Conservation (phyloP, 2,113 vertebrate genomes). For the Oncorhynchus mykiss region DNA sequence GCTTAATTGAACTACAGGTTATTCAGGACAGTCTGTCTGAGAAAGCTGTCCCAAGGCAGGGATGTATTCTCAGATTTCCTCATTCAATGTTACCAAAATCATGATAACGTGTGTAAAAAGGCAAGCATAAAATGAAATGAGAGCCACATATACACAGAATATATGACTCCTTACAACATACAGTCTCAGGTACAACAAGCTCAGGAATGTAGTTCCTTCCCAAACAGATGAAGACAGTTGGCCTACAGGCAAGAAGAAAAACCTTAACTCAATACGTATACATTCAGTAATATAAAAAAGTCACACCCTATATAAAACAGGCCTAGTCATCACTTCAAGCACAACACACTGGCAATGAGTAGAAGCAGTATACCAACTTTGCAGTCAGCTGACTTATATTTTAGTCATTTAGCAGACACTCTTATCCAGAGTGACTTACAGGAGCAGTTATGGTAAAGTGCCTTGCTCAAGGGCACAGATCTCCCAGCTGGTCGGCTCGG, state of each 20-base stretch:
- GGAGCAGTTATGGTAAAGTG: too few relatives aligned
- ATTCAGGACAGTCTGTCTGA: not conserved
- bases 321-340: not conserved
- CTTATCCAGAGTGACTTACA: too few relatives aligned
- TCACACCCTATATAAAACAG: conserved; percentile 33
- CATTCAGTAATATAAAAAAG: conserved; percentile 53
- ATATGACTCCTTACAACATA: not conserved
- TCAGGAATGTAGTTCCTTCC: conserved; percentile 47
- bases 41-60: not conserved
- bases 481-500: too few relatives aligned
- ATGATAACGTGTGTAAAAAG: conserved; percentile 6
- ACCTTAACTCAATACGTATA: conserved; percentile 39
- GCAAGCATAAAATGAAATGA: conserved; percentile 43
- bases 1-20: not conserved
- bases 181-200: conserved; percentile 18
- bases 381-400: too few relatives aligned
- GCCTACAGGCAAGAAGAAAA: conserved; percentile 27
- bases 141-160: conserved; percentile 44
- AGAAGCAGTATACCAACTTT: too few relatives aligned
- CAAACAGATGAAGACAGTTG: conserved; percentile 32
- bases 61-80: not conserved
- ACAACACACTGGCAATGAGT: conserved; percentile 1
- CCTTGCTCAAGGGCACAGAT: too few relatives aligned
- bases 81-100: not conserved
- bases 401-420: too few relatives aligned